Evolutionary conservation across 2,888 invertebrate species (phyloP).

Genomic region (Tetramorium bicarinatum): DNA sequence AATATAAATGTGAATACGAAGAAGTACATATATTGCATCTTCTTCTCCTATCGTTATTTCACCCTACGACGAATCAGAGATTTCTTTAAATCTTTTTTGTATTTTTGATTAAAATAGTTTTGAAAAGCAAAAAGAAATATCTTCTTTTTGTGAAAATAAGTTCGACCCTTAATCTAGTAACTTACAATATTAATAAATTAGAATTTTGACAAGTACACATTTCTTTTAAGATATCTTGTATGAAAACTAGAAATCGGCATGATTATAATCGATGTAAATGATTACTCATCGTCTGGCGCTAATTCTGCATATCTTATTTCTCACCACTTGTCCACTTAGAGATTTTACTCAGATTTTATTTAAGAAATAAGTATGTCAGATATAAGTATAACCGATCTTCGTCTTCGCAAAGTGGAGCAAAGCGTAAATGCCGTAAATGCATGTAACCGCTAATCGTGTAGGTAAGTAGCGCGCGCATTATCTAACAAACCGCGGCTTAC

Average conservation of each 20-base stretch:
- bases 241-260: neutral
- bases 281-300: neutral
- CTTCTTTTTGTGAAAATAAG: neutral
- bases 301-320: neutral
- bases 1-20: neutral
- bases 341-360: neutral
- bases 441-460: constrained; percentile 23
- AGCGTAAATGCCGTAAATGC: constrained; percentile 16
- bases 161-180: neutral
- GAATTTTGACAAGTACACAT: neutral
- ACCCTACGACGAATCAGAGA: neutral
- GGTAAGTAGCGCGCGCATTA: constrained; percentile 49
- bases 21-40: neutral
- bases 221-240: neutral
- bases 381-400: neutral
- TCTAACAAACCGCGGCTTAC: constrained; percentile 53
- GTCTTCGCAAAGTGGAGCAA: constrained; percentile 35
- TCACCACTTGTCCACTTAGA: neutral
- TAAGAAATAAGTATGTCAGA: neutral
- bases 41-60: neutral
- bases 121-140: neutral
- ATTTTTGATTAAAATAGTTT: neutral
- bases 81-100: neutral
- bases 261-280: neutral
- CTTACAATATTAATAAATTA: neutral